Percentiles rank a stretch among this genome's conserved stretches.
phyloP scores from a whole-genome alignment of 2,888 invertebrate genomes.

The Lucinisca nassula region DNA sequence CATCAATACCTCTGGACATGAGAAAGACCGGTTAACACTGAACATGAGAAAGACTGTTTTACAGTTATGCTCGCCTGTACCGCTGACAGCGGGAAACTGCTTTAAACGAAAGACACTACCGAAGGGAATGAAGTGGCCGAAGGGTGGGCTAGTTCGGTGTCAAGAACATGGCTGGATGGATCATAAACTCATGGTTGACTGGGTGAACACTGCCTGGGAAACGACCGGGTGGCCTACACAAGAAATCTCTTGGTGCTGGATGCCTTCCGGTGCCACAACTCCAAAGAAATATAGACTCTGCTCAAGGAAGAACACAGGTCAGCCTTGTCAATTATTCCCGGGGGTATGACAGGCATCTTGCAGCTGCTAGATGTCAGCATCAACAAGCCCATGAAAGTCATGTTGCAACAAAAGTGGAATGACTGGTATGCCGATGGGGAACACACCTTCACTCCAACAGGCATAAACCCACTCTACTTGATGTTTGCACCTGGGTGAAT shows the following conservation, averaged over 20 bases:
- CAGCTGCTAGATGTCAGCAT: constrained; percentile 47
- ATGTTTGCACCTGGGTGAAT: constrained; percentile 13
- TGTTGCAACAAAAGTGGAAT: constrained; percentile 5
- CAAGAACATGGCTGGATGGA: constrained; percentile 51
- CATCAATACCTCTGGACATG: no score
- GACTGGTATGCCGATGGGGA: constrained; percentile 8
- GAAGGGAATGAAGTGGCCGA: constrained; percentile 12
- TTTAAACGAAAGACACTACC: constrained; percentile 40
- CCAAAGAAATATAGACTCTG: not conserved
- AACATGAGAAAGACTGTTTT: constrained; percentile 42
- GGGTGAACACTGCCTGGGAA: constrained; percentile 41
- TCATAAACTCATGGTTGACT: constrained; percentile 28
- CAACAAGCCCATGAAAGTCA: constrained; percentile 38
- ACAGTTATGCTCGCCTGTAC: constrained; percentile 38
- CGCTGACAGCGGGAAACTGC: constrained; percentile 41
- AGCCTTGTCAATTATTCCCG: constrained; percentile 31
- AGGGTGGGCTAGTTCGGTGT: not conserved
- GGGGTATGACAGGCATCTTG: constrained; percentile 28
- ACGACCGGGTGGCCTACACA: constrained; percentile 17
- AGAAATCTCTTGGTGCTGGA: constrained; percentile 38
- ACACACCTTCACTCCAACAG: constrained; percentile 2
- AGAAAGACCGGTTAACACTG: no score
- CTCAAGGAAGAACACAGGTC: not conserved
- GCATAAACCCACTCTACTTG: not conserved
- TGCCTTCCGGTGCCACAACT: constrained; percentile 32